phyloP scores from a whole-genome alignment of 2,113 vertebrate genomes.

The Aspiorhynchus laticeps region DNA sequence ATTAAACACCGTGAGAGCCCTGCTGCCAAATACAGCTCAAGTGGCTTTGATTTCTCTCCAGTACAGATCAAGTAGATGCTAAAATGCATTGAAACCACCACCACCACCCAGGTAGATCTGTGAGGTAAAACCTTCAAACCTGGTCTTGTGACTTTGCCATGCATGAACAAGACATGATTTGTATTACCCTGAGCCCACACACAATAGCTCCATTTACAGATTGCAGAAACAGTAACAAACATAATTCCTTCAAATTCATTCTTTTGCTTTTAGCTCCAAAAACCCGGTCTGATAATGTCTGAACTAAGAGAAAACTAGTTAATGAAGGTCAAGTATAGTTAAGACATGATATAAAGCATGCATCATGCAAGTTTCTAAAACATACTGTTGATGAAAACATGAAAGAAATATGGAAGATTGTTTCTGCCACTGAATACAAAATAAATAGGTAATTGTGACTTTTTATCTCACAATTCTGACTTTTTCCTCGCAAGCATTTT shows the following conservation, averaged over 20 bases:
- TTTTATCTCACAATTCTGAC: too few relatives aligned
- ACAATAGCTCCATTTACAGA: slow-evolving; percentile 29
- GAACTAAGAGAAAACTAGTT: not conserved
- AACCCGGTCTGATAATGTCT: not conserved
- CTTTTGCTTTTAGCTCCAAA: slow-evolving; percentile 1
- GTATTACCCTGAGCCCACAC: not conserved
- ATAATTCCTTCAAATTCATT: slow-evolving; percentile 11
- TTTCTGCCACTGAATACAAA: too few relatives aligned
- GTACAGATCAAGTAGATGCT: not conserved
- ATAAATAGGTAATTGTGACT: too few relatives aligned
- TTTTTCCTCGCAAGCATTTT: too few relatives aligned
- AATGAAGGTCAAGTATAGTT: not conserved
- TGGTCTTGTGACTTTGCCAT: slow-evolving; percentile 42
- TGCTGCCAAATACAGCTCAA: not conserved
- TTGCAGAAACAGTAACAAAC: not conserved
- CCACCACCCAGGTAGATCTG: slow-evolving; percentile 9
- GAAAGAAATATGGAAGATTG: too few relatives aligned
- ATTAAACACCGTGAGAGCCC: slow-evolving; percentile 14
- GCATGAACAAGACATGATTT: slow-evolving; percentile 32
- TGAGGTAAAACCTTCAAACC: not conserved
- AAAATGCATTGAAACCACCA: not conserved
- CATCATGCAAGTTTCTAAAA: not conserved
- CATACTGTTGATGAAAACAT: not conserved
- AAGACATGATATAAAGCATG: not conserved
- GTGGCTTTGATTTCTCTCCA: not conserved